Percentiles rank a stretch among this genome's conserved stretches.
phyloP scores from a whole-genome alignment of 2,113 vertebrate genomes.

The Brienomyrus brachyistius region DNA sequence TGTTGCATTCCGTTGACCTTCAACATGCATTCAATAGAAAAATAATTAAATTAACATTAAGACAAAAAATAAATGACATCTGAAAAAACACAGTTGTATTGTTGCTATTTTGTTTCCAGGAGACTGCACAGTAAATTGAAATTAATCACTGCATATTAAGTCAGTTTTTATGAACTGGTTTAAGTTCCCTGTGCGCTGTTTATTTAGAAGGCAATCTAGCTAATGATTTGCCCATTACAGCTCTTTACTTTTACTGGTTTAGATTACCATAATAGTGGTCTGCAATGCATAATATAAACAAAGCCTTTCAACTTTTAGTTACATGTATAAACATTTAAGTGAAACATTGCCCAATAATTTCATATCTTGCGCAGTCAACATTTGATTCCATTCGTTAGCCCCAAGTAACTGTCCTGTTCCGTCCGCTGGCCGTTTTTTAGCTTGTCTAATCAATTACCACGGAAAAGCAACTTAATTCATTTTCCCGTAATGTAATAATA shows the following conservation, averaged over 20 bases:
- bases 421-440: not conserved
- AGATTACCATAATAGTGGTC: not conserved
- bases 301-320: not conserved
- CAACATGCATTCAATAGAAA: not conserved
- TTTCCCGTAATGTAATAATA: slow-evolving; percentile 8
- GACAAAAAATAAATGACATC: not conserved
- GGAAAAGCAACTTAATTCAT: slow-evolving; percentile 19
- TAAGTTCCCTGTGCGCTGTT: not conserved
- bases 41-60: not conserved
- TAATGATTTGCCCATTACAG: not conserved
- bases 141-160: not conserved
- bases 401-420: not conserved
- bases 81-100: not conserved
- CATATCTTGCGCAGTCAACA: not conserved
- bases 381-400: not conserved
- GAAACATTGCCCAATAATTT: not conserved
- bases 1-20: not conserved
- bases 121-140: not conserved
- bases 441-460: not conserved
- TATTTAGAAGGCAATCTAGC: not conserved
- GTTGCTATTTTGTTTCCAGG: not conserved
- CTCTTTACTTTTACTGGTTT: not conserved
- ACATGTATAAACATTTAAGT: not conserved
- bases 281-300: not conserved
- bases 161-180: not conserved